These are phyloP conservation scores for Caenorhabditis briggsae DNA, from an alignment of 1,140 invertebrate genomes.

Conservation along the genomic window DNA sequence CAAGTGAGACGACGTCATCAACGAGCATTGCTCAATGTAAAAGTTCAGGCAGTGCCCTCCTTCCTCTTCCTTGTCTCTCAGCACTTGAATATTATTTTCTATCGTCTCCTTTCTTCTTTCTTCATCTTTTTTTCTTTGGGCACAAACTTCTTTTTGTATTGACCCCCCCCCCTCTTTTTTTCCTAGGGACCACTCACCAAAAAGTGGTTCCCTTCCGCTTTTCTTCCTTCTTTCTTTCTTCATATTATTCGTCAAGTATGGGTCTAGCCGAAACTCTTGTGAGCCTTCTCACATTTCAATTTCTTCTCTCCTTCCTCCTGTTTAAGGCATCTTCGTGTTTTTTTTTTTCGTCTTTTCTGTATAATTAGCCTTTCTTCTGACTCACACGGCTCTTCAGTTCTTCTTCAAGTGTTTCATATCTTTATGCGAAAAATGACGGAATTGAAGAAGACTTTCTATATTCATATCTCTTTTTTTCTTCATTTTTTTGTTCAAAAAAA, in stretches of 20 bases:
- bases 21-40: conserved; percentile 49
- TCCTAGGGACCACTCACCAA: conserved; percentile 50
- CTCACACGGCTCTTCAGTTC: not conserved
- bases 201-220: conserved; percentile 47
- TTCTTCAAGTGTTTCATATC: conserved; percentile 13
- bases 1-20: conserved; percentile 32
- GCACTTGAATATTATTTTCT: conserved; percentile 48
- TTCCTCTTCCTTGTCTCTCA: conserved; percentile 8
- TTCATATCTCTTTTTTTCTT: not conserved
- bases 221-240: conserved; percentile 8
- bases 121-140: conserved; percentile 9
- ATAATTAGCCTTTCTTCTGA: not conserved
- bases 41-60: conserved; percentile 19
- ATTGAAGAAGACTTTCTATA: conserved; percentile 1
- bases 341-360: not conserved
- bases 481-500: not conserved
- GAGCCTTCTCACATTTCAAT: not conserved
- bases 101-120: conserved; percentile 16
- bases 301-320: not conserved
- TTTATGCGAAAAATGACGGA: not conserved
- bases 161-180: not conserved
- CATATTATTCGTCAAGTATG: conserved; percentile 38
- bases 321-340: not conserved
- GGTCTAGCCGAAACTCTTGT: not conserved
- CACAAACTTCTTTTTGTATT: conserved; percentile 51